Conservation (phyloP, 2,797 vertebrate genomes). For the Chelonia mydas region DNA sequence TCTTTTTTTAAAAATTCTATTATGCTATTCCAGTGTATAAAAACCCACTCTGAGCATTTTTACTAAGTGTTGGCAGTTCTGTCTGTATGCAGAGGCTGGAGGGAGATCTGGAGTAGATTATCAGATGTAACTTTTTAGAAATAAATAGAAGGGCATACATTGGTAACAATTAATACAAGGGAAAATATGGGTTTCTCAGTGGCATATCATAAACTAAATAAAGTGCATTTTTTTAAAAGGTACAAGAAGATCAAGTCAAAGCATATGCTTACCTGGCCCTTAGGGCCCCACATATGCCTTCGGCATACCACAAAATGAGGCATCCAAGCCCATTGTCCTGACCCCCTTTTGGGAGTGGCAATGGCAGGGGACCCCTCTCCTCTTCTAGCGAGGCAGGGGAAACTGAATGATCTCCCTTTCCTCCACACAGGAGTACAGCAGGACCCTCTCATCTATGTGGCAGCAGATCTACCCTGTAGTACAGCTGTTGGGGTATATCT, state of each 20-base stretch:
- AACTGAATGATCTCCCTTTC: background rate
- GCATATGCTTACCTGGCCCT: background rate
- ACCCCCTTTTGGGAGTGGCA: background rate
- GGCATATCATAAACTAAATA: background rate
- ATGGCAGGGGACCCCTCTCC: background rate
- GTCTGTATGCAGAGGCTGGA: constrained; percentile 44
- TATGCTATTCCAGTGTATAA: constrained; percentile 68
- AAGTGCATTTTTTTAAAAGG: background rate
- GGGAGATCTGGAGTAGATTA: constrained; percentile 68
- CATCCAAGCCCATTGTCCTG: background rate
- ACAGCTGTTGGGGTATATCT: background rate
- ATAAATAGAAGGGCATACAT: constrained; percentile 58
- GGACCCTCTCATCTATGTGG: background rate
- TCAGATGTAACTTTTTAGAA: constrained; percentile 45
- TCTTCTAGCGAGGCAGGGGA: background rate
- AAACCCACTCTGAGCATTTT: constrained; percentile 62
- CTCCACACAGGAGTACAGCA: background rate
- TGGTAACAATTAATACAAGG: constrained; percentile 50
- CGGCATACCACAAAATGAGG: background rate
- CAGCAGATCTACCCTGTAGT: background rate
- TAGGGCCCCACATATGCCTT: background rate
- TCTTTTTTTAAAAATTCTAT: constrained; percentile 60
- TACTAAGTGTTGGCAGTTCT: constrained; percentile 65
- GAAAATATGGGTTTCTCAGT: background rate
- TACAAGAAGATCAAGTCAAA: background rate